These are phyloP conservation scores for Labrus mixtus DNA, from an alignment of 2,113 vertebrate genomes.

Conservation along the genomic window DNA sequence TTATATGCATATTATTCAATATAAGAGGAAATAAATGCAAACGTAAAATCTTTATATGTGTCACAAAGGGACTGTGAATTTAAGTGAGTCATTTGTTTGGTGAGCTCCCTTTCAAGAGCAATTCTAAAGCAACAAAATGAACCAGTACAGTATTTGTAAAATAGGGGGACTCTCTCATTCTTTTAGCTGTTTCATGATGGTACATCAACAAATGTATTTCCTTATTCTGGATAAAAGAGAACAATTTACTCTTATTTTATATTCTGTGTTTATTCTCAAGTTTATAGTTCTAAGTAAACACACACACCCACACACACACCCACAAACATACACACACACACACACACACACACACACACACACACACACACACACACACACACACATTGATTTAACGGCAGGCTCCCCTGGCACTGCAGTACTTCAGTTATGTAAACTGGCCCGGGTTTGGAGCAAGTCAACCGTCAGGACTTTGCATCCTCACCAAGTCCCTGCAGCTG, in stretches of 20 bases:
- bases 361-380: conserved; percentile 40
- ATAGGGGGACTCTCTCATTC: too few species aligned
- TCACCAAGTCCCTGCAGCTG: conserved; percentile 75
- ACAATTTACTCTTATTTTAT: not conserved
- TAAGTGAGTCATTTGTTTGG: too few species aligned
- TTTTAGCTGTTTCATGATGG: too few species aligned
- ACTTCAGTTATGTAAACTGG: conserved; percentile 88
- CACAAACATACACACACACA: conserved; percentile 34
- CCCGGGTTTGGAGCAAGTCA: conserved; percentile 77
- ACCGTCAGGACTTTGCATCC: conserved; percentile 84
- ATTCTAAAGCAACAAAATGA: too few species aligned
- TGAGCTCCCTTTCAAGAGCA: too few species aligned
- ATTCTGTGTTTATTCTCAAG: not conserved
- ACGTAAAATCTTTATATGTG: too few species aligned
- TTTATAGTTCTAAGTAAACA: not conserved
- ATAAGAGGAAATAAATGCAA: too few species aligned
- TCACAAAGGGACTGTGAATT: too few species aligned
- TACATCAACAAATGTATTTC: too few species aligned
- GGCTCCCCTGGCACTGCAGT: conserved; percentile 64
- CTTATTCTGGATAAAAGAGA: not conserved
- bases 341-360: conserved; percentile 30
- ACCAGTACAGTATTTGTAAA: too few species aligned
- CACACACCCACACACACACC: conserved; percentile 37
- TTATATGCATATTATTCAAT: too few species aligned
- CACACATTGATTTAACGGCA: conserved; percentile 79